These are phyloP conservation scores for Zelostemma sp. DNA, from an alignment of 1,140 invertebrate genomes.

Conservation along the genomic window DNA sequence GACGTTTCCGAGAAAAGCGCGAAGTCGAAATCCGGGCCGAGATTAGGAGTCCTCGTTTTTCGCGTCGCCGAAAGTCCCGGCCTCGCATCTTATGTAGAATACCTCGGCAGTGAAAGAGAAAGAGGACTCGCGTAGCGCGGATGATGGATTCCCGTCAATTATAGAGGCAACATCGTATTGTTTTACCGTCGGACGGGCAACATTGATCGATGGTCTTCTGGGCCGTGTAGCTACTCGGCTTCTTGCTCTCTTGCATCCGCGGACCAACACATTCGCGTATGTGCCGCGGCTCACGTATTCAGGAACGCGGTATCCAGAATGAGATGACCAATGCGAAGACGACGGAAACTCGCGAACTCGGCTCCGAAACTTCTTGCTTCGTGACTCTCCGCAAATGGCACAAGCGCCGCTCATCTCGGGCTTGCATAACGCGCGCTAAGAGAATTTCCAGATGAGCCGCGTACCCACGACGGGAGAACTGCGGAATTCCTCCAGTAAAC, in stretches of 20 bases:
- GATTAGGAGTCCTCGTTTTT: constrained; percentile 29
- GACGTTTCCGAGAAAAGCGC: constrained; percentile 2
- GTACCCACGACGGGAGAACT: constrained; percentile 13
- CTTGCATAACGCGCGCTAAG: constrained; percentile 28
- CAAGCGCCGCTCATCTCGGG: constrained; percentile 34
- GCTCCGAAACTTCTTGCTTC: constrained; percentile 31
- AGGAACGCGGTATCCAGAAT: constrained; percentile 30
- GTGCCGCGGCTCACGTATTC: constrained; percentile 24
- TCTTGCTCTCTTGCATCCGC: constrained; percentile 38
- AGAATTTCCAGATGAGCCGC: constrained; percentile 11
- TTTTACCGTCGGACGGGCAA: constrained; percentile 67
- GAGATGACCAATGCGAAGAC: constrained; percentile 41
- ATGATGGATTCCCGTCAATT: constrained; percentile 72
- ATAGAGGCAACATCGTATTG: constrained; percentile 70
- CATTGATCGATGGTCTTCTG: constrained; percentile 66
- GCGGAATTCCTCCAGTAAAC: background rate
- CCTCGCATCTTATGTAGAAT: constrained; percentile 24
- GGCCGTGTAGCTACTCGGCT: constrained; percentile 37
- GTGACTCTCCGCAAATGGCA: constrained; percentile 29
- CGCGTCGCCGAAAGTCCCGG: constrained; percentile 27
- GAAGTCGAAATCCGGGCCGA: background rate
- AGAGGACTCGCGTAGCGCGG: constrained; percentile 56
- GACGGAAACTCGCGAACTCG: constrained; percentile 27
- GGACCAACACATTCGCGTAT: constrained; percentile 21
- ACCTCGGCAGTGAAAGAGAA: constrained; percentile 19